Base-by-base conservation (phyloP, 64 coral and sea anemone genomes). In the Pocillopora verrucosa region DNA sequence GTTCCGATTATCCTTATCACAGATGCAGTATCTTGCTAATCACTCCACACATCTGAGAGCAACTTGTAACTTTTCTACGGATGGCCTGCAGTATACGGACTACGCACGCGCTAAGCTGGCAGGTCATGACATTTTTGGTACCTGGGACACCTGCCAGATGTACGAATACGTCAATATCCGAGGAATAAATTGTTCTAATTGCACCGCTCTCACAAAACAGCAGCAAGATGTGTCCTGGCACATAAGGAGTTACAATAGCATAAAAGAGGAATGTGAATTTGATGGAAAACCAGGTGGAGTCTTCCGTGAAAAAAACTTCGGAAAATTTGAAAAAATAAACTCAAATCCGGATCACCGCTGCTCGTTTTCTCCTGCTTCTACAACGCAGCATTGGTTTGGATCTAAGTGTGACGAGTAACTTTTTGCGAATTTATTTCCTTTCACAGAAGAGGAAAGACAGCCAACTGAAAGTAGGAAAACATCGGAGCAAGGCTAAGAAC, bases 371-470 rank as follows among this genome's bases (percentile, higher is more conserved):
- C 4, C 30, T 75, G 30, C 30, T 34, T 75, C 73, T 10, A 75
- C 73, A 36, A 75, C 73, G 34, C 73, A 75, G 30, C 73, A 36
- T 16, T 75, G 73, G 34, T 37, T 75, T 75, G 73, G 73, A 75
- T 9, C 73, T 75, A 13, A 80, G 1, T 15, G 7, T 56, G 30
- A n/a, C 7, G 41, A 4, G 7, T 51, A 51, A 0, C 3, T 51
- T 51, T 51, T 51, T 51, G 41, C 7, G 41, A 7, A 51, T 7
- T 51, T 51, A 51, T 51, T 51, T 51, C 41, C 41, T 51, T 51
- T 4, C 7, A 4, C 41, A 51, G 41, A 51, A 51, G 7, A 51
- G 41, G 41, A 3, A 51, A 51, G 41, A 3, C 41, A 7, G 1
- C 41, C 41, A 51, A 51, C 41, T 7, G 30, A 3, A 51, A 4